These are phyloP conservation scores for Apteryx mantelli DNA, from an alignment of 2,113 vertebrate genomes.

Conservation along the genomic window DNA sequence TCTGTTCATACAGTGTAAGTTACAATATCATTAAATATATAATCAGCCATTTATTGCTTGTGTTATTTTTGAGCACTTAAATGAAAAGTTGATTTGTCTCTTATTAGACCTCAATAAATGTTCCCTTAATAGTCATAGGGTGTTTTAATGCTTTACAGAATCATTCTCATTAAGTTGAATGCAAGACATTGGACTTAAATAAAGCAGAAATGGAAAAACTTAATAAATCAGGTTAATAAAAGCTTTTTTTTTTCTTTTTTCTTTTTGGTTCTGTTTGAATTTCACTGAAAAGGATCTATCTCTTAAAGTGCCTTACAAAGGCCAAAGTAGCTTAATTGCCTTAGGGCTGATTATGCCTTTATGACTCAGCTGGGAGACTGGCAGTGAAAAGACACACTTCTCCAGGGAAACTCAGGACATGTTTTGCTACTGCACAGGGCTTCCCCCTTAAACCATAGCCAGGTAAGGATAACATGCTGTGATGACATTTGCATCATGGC, in stretches of 20 bases:
- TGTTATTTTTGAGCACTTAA: conserved; percentile 57
- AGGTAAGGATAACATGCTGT: background rate
- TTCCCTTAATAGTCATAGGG: conserved; percentile 52
- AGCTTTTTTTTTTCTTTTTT: conserved; percentile 12
- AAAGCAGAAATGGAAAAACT: conserved; percentile 58
- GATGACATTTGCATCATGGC: background rate
- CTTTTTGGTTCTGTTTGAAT: background rate
- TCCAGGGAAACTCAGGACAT: background rate
- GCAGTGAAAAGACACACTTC: background rate
- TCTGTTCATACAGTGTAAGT: background rate
- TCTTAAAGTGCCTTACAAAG: conserved; percentile 28
- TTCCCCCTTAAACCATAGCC: background rate
- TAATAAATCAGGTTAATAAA: conserved; percentile 64
- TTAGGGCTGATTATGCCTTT: conserved; percentile 2
- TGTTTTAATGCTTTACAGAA: conserved; percentile 66
- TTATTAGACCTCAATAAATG: conserved; percentile 64
- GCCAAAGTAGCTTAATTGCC: conserved; percentile 28
- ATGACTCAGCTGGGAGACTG: background rate
- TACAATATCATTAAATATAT: conserved; percentile 59
- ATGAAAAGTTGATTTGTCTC: conserved; percentile 64
- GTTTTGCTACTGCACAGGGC: background rate
- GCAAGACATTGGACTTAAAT: conserved; percentile 56
- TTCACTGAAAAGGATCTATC: conserved; percentile 25
- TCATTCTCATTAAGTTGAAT: conserved; percentile 55
- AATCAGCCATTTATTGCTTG: conserved; percentile 46